phyloP scores from a whole-genome alignment of 2,888 invertebrate genomes.

The Mechanitis mazaeus region DNA sequence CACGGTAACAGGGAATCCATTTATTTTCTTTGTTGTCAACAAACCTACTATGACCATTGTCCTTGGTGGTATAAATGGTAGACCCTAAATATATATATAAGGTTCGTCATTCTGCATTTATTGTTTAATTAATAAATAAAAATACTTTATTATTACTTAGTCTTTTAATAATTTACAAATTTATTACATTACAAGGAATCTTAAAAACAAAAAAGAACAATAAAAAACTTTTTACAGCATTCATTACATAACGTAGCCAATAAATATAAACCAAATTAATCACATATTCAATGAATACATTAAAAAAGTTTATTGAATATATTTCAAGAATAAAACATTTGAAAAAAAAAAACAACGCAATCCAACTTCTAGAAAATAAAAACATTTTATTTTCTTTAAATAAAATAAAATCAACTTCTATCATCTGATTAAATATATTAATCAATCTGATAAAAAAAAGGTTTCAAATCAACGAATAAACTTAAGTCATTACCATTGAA shows the following conservation, averaged over 20 bases:
- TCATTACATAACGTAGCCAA: constrained; percentile 14
- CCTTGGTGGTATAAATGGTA: constrained; percentile 76
- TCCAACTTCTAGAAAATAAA: background rate
- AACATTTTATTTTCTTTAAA: background rate
- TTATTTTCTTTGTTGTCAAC: constrained; percentile 81
- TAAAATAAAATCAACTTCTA: constrained; percentile 3
- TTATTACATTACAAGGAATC: constrained; percentile 31
- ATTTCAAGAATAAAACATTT: constrained; percentile 1
- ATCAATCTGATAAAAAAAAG: background rate
- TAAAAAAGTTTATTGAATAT: background rate
- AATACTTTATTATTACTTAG: constrained; percentile 15
- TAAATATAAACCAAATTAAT: constrained; percentile 25
- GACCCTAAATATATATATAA: too few species aligned
- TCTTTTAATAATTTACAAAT: constrained; percentile 24
- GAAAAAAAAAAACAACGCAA: constrained; percentile 2
- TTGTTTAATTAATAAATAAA: constrained; percentile 12
- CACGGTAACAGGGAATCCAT: constrained; percentile 80
- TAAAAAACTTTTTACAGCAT: constrained; percentile 19
- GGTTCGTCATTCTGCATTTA: background rate
- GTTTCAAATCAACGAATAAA: background rate
- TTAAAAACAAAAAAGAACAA: constrained; percentile 28
- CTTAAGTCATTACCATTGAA: too few species aligned
- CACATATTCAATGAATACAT: constrained; percentile 11
- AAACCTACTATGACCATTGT: constrained; percentile 78
- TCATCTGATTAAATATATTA: background rate